phyloP scores from a whole-genome alignment of 1,140 invertebrate genomes.

The Macrosteles quadrilineatus region DNA sequence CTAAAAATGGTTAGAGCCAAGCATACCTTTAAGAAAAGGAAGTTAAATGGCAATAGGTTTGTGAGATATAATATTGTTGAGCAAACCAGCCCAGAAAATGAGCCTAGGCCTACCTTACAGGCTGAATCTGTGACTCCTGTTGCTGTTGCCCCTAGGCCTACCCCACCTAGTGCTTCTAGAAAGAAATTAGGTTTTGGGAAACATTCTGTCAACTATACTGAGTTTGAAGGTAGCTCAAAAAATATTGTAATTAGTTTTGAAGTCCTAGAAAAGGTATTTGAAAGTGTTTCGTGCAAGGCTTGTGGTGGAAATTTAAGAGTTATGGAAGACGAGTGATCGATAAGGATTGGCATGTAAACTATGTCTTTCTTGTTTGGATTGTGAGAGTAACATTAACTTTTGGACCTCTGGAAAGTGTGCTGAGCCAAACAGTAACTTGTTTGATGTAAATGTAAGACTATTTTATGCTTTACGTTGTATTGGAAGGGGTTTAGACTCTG shows the following conservation, averaged over 20 bases:
- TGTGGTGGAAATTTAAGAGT: neutral
- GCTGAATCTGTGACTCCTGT: neutral
- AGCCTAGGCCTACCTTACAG: neutral
- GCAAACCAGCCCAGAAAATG: neutral
- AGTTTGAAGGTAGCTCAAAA: neutral
- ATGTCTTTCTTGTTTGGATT: neutral
- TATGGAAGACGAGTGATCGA: neutral
- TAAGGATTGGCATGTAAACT: neutral
- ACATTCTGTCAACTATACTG: neutral
- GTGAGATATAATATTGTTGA: neutral
- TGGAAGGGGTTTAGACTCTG: conserved; percentile 22
- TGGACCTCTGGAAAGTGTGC: conserved; percentile 1
- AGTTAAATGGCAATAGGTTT: too few species aligned
- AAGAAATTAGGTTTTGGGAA: neutral
- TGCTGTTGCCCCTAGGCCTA: conserved; percentile 6
- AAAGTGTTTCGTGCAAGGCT: conserved; percentile 5
- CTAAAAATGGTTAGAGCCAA: neutral
- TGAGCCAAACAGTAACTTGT: too few species aligned
- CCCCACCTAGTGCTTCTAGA: neutral
- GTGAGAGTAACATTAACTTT: too few species aligned
- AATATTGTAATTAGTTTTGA: neutral
- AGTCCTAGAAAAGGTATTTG: neutral
- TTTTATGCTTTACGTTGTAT: conserved; percentile 17
- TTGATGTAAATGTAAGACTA: conserved; percentile 22
- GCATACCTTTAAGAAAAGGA: neutral